Conservation (phyloP, 1,140 invertebrate genomes). For the Aethina tumida region DNA sequence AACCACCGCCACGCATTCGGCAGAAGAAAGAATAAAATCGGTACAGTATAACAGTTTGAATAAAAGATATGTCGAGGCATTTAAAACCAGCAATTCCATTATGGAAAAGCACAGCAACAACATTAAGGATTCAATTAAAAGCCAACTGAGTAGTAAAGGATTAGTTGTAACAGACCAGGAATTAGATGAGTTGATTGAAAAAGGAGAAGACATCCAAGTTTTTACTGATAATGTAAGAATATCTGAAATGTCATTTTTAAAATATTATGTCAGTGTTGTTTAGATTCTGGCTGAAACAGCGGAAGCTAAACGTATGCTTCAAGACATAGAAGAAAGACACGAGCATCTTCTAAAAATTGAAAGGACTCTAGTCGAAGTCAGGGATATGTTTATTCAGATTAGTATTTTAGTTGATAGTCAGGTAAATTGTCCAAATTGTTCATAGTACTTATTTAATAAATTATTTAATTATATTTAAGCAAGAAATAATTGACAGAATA, state of each 20-base stretch:
- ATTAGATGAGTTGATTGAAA: constrained; percentile 17
- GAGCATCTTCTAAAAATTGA: constrained; percentile 76
- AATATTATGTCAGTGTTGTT: constrained; percentile 6
- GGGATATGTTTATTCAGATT: constrained; percentile 75
- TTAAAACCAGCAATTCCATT: constrained; percentile 18
- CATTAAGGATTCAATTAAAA: constrained; percentile 19
- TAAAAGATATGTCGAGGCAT: constrained; percentile 20
- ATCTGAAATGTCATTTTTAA: background rate
- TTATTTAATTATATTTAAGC: constrained; percentile 38
- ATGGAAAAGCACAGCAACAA: constrained; percentile 21
- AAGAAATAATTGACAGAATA: constrained; percentile 59
- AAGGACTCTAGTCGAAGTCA: constrained; percentile 66
- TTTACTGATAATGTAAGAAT: constrained; percentile 31
- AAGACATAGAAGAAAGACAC: constrained; percentile 74
- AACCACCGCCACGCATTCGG: constrained; percentile 11
- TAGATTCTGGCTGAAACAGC: constrained; percentile 74
- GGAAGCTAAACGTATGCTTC: constrained; percentile 66
- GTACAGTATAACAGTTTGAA: constrained; percentile 27
- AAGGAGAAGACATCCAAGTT: constrained; percentile 22
- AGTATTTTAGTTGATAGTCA: constrained; percentile 65
- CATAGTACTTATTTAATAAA: constrained; percentile 6
- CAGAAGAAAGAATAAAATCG: constrained; percentile 25
- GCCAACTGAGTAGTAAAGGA: constrained; percentile 23
- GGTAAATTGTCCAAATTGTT: constrained; percentile 34
- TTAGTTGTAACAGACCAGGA: constrained; percentile 23